These are phyloP conservation scores for Perizoma flavofasciatum DNA, from an alignment of 2,888 invertebrate species.

Conservation along the genomic window DNA sequence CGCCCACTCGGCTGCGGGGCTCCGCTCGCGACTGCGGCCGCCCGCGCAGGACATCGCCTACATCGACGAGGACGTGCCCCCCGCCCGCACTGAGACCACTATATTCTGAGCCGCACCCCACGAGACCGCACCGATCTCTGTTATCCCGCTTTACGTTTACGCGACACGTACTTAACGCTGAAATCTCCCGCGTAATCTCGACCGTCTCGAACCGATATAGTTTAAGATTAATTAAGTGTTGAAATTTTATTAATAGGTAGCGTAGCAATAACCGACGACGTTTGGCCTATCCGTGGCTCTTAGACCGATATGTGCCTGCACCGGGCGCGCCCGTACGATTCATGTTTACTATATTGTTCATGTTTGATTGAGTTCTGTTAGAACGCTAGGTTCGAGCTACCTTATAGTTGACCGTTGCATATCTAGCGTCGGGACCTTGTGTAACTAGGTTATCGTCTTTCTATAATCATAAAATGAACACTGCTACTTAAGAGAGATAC, in stretches of 20 bases:
- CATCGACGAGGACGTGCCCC: slow-evolving; percentile 87
- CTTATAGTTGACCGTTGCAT: slow-evolving; percentile 48
- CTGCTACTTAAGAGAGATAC: slow-evolving; percentile 64
- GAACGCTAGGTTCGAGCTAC: slow-evolving; percentile 38
- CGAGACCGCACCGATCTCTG: slow-evolving; percentile 38
- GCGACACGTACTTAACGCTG: slow-evolving; percentile 61
- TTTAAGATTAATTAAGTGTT: slow-evolving; percentile 70
- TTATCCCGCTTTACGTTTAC: slow-evolving; percentile 43
- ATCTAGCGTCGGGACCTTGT: slow-evolving; percentile 53
- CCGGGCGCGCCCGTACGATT: slow-evolving; percentile 45
- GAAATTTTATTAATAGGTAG: slow-evolving; percentile 64
- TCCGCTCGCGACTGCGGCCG: slow-evolving; percentile 91
- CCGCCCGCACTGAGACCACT: slow-evolving; percentile 72
- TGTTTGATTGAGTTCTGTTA: slow-evolving; percentile 44
- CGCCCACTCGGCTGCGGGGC: slow-evolving; percentile 98
- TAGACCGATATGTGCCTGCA: slow-evolving; percentile 64
- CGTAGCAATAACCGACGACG: slow-evolving; percentile 60
- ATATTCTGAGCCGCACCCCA: slow-evolving; percentile 60
- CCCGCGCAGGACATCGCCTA: slow-evolving; percentile 92
- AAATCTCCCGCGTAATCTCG: slow-evolving; percentile 49
- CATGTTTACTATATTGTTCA: slow-evolving; percentile 48
- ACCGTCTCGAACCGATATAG: slow-evolving; percentile 41
- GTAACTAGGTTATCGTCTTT: slow-evolving; percentile 50
- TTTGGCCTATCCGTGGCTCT: slow-evolving; percentile 26
- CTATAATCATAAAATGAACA: slow-evolving; percentile 53